Base-by-base conservation (phyloP, 2,888 invertebrate species). In the Osedax frankpressi region DNA sequence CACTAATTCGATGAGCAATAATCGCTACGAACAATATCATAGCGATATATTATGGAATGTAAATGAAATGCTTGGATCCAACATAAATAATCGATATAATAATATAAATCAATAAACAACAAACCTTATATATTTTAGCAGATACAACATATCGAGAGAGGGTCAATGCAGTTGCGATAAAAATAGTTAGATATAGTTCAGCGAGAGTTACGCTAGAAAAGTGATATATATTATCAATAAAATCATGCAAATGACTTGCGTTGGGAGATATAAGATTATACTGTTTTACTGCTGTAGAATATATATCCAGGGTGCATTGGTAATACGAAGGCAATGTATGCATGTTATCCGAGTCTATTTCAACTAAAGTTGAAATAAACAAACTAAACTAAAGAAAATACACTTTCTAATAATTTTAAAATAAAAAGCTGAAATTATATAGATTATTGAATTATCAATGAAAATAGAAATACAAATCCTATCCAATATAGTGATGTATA, bases 221-320 rank as follows among this genome's bases (percentile, higher is more conserved):
- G 29, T 69, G 30, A 28, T n/a, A 69, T 29, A 69, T 28, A 29
- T 24, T 69, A 29, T 29, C 30, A 19, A 69, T 69, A 25, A 69
- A 69, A 69, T 69, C 69, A 28, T 69, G 27, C 25, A 69, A 27
- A 69, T 69, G 29, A 28, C 69, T 28, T 25, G 27, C 25, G 28
- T 26, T 26, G 27, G 69, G 27, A 29, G 28, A 29, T 69, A 69
- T 29, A 28, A 28, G 11, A 28, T 69, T 69, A 69, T 69, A 69
- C 29, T 69, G 28, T 28, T 29, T 69, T 28, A 69, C 28, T 11
- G 69, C 69, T 25, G 69, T 69, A 29, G 69, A 69, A 69, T 69
- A 69, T 69, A 69, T 69, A n/a, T 69, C 69, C 29, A 69, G 28
- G 6, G 69, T 69, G 30, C 69, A 69, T 29, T 69, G 69, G 29